Evolutionary conservation across 2,888 invertebrate genomes (phyloP).

Genomic region (Formica aserva): DNA sequence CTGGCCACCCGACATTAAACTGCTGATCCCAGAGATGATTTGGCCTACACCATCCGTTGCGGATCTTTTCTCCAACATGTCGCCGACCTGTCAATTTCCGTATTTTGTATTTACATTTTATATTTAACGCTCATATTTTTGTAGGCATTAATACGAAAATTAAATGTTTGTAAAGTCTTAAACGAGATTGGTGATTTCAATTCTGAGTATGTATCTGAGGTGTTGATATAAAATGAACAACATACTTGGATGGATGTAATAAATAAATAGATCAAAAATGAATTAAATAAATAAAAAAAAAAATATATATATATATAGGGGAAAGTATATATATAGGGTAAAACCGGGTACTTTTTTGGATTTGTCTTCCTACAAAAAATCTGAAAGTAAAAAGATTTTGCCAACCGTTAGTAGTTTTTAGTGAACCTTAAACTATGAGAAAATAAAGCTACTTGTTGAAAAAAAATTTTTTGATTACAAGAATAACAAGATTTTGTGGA

Average conservation of each 20-base stretch:
- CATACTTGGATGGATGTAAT: background rate
- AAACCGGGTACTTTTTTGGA: no score
- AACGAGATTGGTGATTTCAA: background rate
- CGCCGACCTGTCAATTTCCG: slow-evolving; percentile 68
- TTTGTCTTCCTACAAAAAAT: no score
- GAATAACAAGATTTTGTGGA: no score
- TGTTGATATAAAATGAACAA: background rate
- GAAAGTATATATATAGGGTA: no score
- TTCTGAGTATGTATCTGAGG: background rate
- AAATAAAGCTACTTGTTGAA: no score
- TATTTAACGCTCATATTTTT: background rate
- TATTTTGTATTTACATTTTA: background rate
- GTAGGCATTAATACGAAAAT: background rate
- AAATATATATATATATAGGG: no score
- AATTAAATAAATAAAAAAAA: background rate
- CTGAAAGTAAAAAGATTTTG: no score
- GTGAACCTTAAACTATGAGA: no score
- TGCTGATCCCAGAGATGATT: slow-evolving; percentile 82
- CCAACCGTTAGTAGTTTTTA: no score
- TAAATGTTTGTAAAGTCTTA: background rate
- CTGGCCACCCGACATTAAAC: slow-evolving; percentile 75
- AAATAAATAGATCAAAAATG: background rate
- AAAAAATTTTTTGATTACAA: no score
- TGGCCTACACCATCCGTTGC: slow-evolving; percentile 79
- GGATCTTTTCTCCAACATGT: slow-evolving; percentile 72